Percentiles rank a stretch among this genome's conserved stretches.
phyloP scores from a whole-genome alignment of 2,888 invertebrate species.

The Lamellibrachia satsuma region DNA sequence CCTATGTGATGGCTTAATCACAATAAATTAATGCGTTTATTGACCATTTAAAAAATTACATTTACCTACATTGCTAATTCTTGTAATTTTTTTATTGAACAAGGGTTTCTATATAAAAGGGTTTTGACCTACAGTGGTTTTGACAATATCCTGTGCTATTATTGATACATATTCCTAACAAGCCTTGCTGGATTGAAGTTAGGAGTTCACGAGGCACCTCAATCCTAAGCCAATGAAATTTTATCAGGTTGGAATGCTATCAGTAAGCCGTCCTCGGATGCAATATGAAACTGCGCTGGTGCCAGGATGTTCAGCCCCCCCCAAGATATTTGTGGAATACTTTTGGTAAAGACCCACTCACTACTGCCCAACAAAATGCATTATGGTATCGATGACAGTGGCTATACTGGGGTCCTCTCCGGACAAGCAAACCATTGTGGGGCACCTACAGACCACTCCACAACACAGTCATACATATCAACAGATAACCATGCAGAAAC shows the following conservation, averaged over 20 bases:
- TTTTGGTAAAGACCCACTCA: not conserved
- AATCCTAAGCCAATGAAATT: not conserved
- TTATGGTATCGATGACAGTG: not conserved
- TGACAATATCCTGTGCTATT: not conserved
- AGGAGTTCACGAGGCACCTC: not conserved
- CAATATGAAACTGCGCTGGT: not conserved
- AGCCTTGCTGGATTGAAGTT: not conserved
- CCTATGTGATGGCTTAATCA: too few relatives aligned
- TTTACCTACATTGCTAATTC: too few relatives aligned
- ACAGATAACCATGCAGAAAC: not conserved
- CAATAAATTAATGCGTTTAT: too few relatives aligned
- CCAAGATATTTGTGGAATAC: not conserved
- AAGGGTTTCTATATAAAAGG: not conserved
- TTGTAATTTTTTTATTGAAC: too few relatives aligned
- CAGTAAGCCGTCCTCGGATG: not conserved
- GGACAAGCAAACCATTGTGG: not conserved
- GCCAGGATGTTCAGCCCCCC: not conserved
- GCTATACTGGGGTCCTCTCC: not conserved
- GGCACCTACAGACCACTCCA: not conserved
- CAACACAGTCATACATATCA: not conserved
- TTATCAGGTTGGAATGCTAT: not conserved
- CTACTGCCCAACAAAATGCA: not conserved
- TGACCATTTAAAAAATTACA: too few relatives aligned
- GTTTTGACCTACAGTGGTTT: not conserved
- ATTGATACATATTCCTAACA: not conserved